Conservation (phyloP, 2,888 invertebrate species). For the Lacanobia wlatinum region DNA sequence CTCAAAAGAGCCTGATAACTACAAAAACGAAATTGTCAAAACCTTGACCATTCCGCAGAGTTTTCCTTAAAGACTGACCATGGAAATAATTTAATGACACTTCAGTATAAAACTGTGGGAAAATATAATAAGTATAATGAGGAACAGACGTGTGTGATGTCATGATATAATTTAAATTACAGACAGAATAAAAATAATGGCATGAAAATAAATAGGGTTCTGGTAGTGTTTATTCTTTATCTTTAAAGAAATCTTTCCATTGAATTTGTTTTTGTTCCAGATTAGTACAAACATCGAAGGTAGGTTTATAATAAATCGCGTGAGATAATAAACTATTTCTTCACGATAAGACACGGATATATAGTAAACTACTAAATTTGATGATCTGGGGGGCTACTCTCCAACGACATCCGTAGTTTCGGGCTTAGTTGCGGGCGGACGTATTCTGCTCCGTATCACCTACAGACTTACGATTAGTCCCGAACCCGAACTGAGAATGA, state of each 20-base stretch:
- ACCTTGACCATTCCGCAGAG: slow-evolving; percentile 25
- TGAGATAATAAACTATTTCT: background rate
- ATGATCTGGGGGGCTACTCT: too few relatives aligned
- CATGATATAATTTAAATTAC: background rate
- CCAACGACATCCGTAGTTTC: too few relatives aligned
- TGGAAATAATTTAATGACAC: slow-evolving; percentile 41
- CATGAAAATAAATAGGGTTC: background rate
- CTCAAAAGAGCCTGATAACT: background rate
- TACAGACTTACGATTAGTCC: too few relatives aligned
- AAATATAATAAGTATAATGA: slow-evolving; percentile 16
- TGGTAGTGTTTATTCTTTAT: background rate
- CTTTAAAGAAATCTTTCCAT: background rate
- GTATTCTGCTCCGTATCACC: too few relatives aligned
- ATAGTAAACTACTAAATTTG: too few relatives aligned
- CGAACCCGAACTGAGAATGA: too few relatives aligned
- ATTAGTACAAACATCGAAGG: too few relatives aligned
- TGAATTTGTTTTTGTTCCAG: too few relatives aligned
- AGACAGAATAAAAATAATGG: background rate
- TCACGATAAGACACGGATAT: too few relatives aligned
- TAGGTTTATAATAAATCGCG: too few relatives aligned
- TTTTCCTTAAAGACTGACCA: slow-evolving; percentile 52
- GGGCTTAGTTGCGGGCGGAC: too few relatives aligned
- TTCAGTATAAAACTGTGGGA: slow-evolving; percentile 54
- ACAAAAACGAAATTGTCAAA: slow-evolving; percentile 10
- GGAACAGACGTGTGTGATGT: slow-evolving; percentile 25